phyloP scores from a whole-genome alignment of 1,140 invertebrate genomes.

The Bombus turneri region DNA sequence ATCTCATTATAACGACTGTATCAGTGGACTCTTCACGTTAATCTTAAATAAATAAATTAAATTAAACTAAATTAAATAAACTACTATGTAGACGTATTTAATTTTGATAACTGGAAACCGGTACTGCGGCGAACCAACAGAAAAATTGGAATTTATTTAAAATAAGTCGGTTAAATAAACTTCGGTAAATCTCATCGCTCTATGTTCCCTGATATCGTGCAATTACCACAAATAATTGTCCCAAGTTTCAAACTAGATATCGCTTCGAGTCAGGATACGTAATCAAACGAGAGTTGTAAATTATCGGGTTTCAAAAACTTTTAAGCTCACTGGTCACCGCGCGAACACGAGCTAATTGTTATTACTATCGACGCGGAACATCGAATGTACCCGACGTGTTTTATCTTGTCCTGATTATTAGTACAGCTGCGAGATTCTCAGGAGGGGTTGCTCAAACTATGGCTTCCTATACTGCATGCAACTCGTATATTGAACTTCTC shows the following conservation, averaged over 20 bases:
- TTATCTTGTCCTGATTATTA: constrained; percentile 51
- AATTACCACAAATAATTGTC: constrained; percentile 8
- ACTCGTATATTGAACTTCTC: constrained; percentile 19
- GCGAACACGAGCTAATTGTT: constrained; percentile 31
- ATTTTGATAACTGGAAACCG: not conserved
- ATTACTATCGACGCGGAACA: constrained; percentile 31
- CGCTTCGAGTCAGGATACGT: not conserved
- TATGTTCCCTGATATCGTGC: constrained; percentile 19
- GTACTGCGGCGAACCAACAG: not conserved
- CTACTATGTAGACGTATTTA: no score
- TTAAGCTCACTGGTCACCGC: not conserved
- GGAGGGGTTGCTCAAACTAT: not conserved
- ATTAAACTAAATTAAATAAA: no score
- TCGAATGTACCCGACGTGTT: constrained; percentile 5
- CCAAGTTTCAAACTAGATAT: constrained; percentile 32
- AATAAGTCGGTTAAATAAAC: not conserved
- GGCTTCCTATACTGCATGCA: not conserved
- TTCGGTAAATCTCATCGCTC: not conserved
- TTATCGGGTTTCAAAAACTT: constrained; percentile 26
- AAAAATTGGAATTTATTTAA: not conserved
- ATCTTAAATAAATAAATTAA: no score
- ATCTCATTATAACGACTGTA: no score
- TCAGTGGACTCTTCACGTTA: no score
- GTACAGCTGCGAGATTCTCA: constrained; percentile 51
- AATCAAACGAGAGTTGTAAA: constrained; percentile 9